phyloP scores from a whole-genome alignment of 2,797 vertebrate species.

The Fistularia tabacaria region DNA sequence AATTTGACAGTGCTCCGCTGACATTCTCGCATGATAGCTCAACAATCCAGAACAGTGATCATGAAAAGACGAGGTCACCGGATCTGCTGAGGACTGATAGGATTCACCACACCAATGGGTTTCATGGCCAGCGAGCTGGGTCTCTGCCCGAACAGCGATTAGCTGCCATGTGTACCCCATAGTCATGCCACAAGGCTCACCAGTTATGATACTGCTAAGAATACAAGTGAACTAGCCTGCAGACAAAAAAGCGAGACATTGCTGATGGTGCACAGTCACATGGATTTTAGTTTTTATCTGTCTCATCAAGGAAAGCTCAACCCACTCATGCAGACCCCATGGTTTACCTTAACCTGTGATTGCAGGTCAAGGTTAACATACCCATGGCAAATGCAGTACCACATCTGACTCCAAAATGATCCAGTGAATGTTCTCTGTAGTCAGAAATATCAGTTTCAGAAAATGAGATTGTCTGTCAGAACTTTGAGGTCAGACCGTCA shows the following conservation, averaged over 20 bases:
- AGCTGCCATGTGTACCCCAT: slow-evolving; percentile 38
- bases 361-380: slow-evolving; percentile 7
- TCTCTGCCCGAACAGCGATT: slow-evolving; percentile 56
- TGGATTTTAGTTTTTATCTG: slow-evolving; percentile 1
- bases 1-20: too few relatives aligned
- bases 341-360: slow-evolving; percentile 45
- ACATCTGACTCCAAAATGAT: slow-evolving; percentile 34
- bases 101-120: slow-evolving; percentile 57
- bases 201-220: slow-evolving; percentile 18
- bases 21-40: slow-evolving; percentile 23
- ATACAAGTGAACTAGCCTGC: slow-evolving; percentile 15
- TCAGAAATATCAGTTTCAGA: slow-evolving; percentile 25
- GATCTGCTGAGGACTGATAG: slow-evolving; percentile 53
- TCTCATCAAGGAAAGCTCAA: slow-evolving; percentile 22
- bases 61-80: slow-evolving; percentile 28
- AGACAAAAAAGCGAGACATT: background rate
- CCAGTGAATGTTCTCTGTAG: slow-evolving; percentile 25
- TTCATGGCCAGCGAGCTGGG: slow-evolving; percentile 54
- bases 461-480: slow-evolving; percentile 26
- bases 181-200: slow-evolving; percentile 15
- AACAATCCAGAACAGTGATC: slow-evolving; percentile 18
- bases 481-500: slow-evolving; percentile 27
- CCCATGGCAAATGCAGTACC: slow-evolving; percentile 28
- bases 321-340: slow-evolving; percentile 11
- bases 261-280: background rate